Evolutionary conservation across 2,888 invertebrate genomes (phyloP).

Genomic region (Ditula angustiorana): DNA sequence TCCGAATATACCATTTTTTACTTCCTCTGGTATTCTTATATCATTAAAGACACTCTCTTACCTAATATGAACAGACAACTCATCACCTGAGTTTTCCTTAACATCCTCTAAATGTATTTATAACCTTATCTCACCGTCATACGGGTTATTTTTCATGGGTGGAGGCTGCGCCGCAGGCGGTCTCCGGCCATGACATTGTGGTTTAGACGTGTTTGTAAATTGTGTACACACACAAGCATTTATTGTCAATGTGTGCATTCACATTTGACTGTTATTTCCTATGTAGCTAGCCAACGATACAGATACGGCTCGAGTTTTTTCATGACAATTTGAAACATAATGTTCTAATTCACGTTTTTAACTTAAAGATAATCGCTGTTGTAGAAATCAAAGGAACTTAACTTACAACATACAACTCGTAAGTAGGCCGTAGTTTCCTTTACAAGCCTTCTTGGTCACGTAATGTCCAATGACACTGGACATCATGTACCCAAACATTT

Average conservation of each 20-base stretch:
- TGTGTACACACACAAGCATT: background rate
- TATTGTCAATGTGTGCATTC: background rate
- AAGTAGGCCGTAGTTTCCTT: conserved; percentile 69
- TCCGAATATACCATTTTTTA: background rate
- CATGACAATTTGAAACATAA: no score
- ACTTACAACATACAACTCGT: conserved; percentile 56
- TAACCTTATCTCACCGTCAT: background rate
- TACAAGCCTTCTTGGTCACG: conserved; percentile 42
- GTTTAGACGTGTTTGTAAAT: conserved; percentile 19
- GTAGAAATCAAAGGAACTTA: conserved; percentile 51
- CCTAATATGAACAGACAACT: conserved; percentile 11
- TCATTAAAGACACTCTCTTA: conserved; percentile 5
- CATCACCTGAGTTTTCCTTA: conserved; percentile 6
- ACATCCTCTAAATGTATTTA: background rate
- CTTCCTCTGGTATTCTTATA: conserved; percentile 1
- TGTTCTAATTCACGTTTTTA: no score
- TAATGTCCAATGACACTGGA: background rate
- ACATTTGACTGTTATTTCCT: background rate
- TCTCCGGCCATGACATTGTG: conserved; percentile 9
- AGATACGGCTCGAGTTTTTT: no score
- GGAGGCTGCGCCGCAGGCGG: conserved; percentile 6
- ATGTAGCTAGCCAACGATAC: background rate
- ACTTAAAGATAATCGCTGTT: background rate
- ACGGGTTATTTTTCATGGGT: background rate
- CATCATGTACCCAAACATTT: conserved; percentile 20